Conservation (phyloP, 2,113 vertebrate species). For the Verasper variegatus region DNA sequence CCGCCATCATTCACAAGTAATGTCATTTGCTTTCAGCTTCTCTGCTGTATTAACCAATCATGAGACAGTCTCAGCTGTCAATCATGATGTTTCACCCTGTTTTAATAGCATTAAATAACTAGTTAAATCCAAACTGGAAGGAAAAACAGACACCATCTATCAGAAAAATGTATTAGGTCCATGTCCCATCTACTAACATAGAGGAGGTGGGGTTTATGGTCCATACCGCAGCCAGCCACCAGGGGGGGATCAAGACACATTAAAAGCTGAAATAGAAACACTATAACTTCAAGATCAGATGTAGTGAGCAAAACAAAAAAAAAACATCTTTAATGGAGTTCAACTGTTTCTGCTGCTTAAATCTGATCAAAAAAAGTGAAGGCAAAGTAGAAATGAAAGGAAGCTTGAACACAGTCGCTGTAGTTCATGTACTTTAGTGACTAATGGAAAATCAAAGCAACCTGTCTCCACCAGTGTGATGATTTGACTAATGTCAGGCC, state of each 20-base stretch:
- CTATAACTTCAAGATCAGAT: no score
- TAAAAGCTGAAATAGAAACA: not conserved
- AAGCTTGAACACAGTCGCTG: not conserved
- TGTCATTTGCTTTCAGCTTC: no score
- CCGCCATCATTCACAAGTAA: no score
- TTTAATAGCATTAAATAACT: no score
- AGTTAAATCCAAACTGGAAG: no score
- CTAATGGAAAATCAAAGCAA: constrained; percentile 21
- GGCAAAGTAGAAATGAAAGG: not conserved
- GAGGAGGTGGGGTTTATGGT: not conserved
- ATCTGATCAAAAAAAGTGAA: not conserved
- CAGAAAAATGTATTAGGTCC: no score
- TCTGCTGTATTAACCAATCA: no score
- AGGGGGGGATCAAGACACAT: not conserved
- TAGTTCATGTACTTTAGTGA: not conserved
- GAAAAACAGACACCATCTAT: no score
- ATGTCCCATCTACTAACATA: not conserved
- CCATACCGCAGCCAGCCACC: not conserved
- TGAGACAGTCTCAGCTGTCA: no score
- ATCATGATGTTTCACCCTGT: no score
- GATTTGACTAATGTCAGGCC: constrained; percentile 46
- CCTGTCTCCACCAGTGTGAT: constrained; percentile 4
- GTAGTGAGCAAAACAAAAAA: no score
- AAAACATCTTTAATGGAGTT: no score
- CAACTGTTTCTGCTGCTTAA: not conserved